Base-by-base conservation (phyloP, 1,140 invertebrate genomes). In the Drosophila nasuta region DNA sequence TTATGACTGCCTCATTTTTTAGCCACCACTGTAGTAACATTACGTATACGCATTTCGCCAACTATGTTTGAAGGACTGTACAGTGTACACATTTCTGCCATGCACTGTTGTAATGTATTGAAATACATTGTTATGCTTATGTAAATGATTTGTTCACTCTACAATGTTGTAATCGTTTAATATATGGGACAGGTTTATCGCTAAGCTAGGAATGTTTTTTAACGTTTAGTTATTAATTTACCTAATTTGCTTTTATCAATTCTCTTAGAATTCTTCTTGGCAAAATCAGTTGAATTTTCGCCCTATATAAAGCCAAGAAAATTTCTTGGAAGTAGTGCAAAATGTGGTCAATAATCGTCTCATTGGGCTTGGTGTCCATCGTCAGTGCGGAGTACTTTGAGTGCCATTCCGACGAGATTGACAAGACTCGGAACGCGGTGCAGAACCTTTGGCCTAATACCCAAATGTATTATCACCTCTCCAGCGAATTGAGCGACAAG, bases 401-500 rank as follows among this genome's bases (percentile, higher is more conserved):
- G 67, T 90, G 91, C 52, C 90, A 67, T 17, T 87, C 75, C 28
- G 85, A 91, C 49, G 90, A 91, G 63, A 91, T 91, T 38, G 69
- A 91, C 57, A 59, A 91, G 62, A 91, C 83, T 0, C 82, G 95
- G 6, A 97, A 96, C 75, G 96, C 96, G 0, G 66, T 96, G 0
- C 92, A 93, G 33, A 94, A 94, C 1, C 92, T 94, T 3, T 97
- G 96, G 96, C 94, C 95, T 0, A 93, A 94, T 1, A 95, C 95
- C 4, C 93, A 94, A 5, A 93, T 97, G 3, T 96, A 95, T 5
- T 97, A 96, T 81, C 92, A 94, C 69, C 95, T 97, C 38, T 94
- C 94, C 2, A 93, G 94, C 46, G 92, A 93, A 62, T 96, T 95
- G 76, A 94, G 94, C 94, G 93, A 94, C 92, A 93, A 80, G 38